Conservation (phyloP, 2,113 vertebrate genomes). For the Gymnocephalus cernua region DNA sequence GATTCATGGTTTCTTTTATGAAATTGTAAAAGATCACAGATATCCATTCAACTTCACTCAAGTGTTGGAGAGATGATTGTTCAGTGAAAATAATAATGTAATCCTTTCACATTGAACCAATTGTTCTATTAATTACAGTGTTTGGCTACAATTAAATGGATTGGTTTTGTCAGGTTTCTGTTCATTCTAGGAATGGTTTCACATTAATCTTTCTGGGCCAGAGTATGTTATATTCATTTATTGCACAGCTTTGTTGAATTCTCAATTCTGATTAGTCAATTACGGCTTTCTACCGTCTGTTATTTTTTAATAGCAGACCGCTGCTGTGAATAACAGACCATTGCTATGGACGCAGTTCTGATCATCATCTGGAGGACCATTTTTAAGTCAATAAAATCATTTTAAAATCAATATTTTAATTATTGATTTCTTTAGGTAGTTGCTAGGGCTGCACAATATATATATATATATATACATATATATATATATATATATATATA, state of each 20-base stretch:
- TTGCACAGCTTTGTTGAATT: not conserved
- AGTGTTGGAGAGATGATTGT: constrained; percentile 66
- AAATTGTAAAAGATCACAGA: constrained; percentile 67
- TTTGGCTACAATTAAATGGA: constrained; percentile 72
- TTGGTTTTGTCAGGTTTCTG: constrained; percentile 66
- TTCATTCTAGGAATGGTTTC: constrained; percentile 32
- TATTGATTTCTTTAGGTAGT: too few species aligned
- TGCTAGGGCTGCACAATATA: too few species aligned
- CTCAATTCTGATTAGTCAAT: not conserved
- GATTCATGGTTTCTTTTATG: constrained; percentile 64
- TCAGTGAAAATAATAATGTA: constrained; percentile 71
- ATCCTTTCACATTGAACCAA: constrained; percentile 64
- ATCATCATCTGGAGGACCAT: too few species aligned
- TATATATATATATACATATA: too few species aligned
- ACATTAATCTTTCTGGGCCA: constrained; percentile 11
- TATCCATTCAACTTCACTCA: constrained; percentile 72
- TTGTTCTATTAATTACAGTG: constrained; percentile 78
- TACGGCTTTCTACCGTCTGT: too few species aligned
- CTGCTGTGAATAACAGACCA: too few species aligned
- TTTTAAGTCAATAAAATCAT: too few species aligned
- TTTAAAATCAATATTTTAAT: too few species aligned
- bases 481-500: too few species aligned
- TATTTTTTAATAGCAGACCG: not conserved
- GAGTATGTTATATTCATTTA: constrained; percentile 23
- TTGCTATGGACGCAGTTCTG: too few species aligned